Conservation (phyloP, 2,888 invertebrate species). For the Nesidiocoris tenuis region DNA sequence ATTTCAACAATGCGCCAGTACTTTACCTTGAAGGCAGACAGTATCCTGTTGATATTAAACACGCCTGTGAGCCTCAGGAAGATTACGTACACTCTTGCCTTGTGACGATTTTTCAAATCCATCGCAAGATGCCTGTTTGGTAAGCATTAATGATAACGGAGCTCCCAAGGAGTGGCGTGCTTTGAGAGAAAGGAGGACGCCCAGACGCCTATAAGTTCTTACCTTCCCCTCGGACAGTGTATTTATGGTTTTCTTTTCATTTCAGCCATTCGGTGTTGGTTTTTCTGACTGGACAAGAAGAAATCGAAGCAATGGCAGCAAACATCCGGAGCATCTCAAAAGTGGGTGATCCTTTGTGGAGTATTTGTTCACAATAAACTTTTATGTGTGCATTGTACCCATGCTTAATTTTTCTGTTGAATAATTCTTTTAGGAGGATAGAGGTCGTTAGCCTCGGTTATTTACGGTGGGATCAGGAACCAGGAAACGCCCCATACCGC, state of each 20-base stretch:
- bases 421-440: no score
- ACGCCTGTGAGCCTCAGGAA: slow-evolving; percentile 68
- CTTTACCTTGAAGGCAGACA: slow-evolving; percentile 89
- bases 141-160: slow-evolving; percentile 61
- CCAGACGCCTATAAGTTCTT: no score
- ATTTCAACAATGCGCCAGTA: slow-evolving; percentile 82
- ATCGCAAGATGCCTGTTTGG: slow-evolving; percentile 76
- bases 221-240: no score
- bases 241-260: no score
- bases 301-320: slow-evolving; percentile 82
- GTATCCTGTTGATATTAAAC: slow-evolving; percentile 74
- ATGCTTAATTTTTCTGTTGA: no score
- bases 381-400: no score
- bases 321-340: slow-evolving; percentile 72
- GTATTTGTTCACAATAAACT: no score
- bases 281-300: slow-evolving; percentile 94
- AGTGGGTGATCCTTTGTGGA: slow-evolving; percentile 55
- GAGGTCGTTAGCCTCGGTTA: no score
- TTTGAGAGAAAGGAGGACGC: no score
- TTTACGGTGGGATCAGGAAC: no score
- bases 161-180: no score
- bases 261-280: slow-evolving; percentile 85
- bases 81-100: slow-evolving; percentile 83
- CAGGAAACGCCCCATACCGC: no score
- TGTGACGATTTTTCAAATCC: slow-evolving; percentile 86